Percentiles rank a stretch among this genome's conserved stretches.
phyloP scores from a whole-genome alignment of 2,113 vertebrate species.

The Dinomys branickii region DNA sequence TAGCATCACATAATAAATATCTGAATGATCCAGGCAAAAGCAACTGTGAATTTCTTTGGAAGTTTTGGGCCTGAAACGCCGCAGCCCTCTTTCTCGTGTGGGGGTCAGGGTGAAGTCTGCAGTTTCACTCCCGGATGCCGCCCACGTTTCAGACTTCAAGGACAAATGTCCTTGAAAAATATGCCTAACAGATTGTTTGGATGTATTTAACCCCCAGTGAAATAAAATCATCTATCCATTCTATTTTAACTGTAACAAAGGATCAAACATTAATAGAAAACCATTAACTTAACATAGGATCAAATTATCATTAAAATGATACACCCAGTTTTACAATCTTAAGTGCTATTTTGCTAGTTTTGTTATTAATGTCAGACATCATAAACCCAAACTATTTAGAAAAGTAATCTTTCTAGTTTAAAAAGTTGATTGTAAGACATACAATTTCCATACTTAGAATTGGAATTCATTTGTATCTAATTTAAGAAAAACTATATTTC shows the following conservation, averaged over 20 bases:
- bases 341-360: not conserved
- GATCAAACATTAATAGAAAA: not conserved
- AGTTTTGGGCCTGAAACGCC: not conserved
- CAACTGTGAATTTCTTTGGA: not conserved
- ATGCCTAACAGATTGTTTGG: not conserved
- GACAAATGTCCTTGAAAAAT: not conserved
- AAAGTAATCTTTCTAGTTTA: not conserved
- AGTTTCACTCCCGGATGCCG: not conserved
- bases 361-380: constrained; percentile 22
- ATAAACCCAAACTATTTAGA: constrained; percentile 28
- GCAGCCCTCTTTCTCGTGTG: not conserved
- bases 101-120: not conserved
- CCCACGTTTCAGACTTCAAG: not conserved
- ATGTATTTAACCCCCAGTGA: not conserved
- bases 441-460: not conserved
- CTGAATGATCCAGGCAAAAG: constrained; percentile 16
- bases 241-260: constrained; percentile 4
- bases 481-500: not conserved
- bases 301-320: not conserved
- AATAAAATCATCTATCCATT: constrained; percentile 2
- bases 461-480: not conserved
- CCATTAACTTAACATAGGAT: not conserved
- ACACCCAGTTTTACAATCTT: not conserved
- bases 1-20: constrained; percentile 51
- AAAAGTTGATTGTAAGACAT: not conserved